These are phyloP conservation scores for Seriola rivoliana DNA, from an alignment of 2,113 vertebrate genomes.

Conservation along the genomic window DNA sequence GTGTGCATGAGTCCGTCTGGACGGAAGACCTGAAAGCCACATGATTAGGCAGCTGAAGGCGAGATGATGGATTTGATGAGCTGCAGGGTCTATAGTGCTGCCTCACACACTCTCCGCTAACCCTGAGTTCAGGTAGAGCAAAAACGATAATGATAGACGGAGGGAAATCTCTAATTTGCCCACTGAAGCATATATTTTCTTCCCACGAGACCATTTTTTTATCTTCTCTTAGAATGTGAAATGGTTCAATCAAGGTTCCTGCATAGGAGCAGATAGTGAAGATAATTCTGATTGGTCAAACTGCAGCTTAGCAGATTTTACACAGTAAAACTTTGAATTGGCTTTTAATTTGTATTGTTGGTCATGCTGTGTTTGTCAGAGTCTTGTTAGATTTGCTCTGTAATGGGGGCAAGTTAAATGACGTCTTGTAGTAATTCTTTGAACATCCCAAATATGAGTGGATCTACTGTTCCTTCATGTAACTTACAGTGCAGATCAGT, in stretches of 20 bases:
- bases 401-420: conserved; percentile 29
- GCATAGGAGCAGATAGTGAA: conserved; percentile 49
- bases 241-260: conserved; percentile 71
- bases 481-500: not conserved
- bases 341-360: conserved; percentile 56
- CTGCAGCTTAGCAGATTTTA: conserved; percentile 51
- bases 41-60: conserved; percentile 75
- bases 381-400: conserved; percentile 19
- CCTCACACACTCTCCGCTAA: conserved; percentile 53
- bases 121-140: conserved; percentile 74
- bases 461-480: not conserved
- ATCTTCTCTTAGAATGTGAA: conserved; percentile 66
- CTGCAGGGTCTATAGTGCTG: conserved; percentile 66
- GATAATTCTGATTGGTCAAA: conserved; percentile 63
- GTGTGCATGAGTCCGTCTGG: conserved; percentile 70
- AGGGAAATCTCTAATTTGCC: conserved; percentile 74
- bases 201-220: conserved; percentile 61
- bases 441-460: conserved; percentile 6
- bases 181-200: conserved; percentile 73
- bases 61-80: conserved; percentile 81
- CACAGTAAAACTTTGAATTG: conserved; percentile 54
- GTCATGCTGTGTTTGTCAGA: conserved; percentile 34
- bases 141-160: conserved; percentile 70
- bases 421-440: conserved; percentile 14
- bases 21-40: conserved; percentile 63